phyloP scores from a whole-genome alignment of 2,113 vertebrate genomes.

The Aix galericulata region DNA sequence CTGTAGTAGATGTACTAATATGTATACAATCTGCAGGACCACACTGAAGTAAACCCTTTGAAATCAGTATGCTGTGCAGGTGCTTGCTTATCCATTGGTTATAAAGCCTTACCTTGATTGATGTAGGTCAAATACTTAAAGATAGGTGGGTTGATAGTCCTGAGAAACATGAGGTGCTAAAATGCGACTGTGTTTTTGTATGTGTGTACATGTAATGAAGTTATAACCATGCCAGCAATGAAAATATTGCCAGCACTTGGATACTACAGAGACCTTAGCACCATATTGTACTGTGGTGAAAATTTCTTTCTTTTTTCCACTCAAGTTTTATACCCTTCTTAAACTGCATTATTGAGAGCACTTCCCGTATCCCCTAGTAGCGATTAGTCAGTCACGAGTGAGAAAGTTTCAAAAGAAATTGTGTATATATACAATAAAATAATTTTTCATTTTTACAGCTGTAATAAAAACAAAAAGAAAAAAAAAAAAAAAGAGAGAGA shows the following conservation, averaged over 20 bases:
- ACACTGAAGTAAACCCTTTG: fast-evolving
- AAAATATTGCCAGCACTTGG: constrained; percentile 27
- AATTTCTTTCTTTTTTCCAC: constrained; percentile 21
- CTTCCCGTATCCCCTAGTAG: constrained; percentile 37
- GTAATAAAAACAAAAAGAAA: neutral
- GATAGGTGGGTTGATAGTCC: neutral
- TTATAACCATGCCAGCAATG: neutral
- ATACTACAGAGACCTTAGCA: constrained; percentile 16
- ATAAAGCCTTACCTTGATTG: neutral
- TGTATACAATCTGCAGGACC: no score
- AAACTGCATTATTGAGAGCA: constrained; percentile 42
- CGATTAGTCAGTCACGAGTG: constrained; percentile 54
- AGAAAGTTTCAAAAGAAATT: constrained; percentile 54
- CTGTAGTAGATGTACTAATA: neutral
- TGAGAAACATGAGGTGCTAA: neutral
- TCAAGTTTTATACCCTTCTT: constrained; percentile 49
- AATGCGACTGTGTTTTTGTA: neutral
- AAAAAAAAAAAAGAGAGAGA: neutral
- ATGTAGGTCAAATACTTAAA: neutral
- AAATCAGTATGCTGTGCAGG: neutral
- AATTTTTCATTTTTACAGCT: constrained; percentile 48
- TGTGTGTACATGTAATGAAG: neutral
- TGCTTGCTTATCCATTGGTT: neutral
- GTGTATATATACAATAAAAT: constrained; percentile 22
- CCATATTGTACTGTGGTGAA: neutral